Base-by-base conservation (phyloP, 2,113 vertebrate genomes). In the Melanotaenia duboulayi region DNA sequence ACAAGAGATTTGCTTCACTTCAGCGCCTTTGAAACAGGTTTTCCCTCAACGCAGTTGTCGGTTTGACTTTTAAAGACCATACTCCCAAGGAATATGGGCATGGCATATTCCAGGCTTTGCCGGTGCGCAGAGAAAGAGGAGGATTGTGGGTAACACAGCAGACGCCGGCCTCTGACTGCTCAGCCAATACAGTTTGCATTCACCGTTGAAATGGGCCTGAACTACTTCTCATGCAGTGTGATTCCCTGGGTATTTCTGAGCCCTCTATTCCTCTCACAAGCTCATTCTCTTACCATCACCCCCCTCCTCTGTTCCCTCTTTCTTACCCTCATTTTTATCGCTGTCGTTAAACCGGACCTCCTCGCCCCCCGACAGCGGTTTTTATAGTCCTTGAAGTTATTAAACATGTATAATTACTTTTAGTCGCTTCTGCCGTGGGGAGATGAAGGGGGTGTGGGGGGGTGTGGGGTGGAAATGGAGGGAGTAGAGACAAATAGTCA, bases 341-440 rank as follows among this genome's bases (percentile, higher is more conserved):
- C 85, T 76, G 64, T 90, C 87, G 86, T 92, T 92, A 92, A 92
- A 89, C 85, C 66, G 85, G 89, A 93, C 91, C 91, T 90, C 88
- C 81, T 86, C 65, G 82, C 88, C 88, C 88, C 87, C 84, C 88
- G 89, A 90, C 92, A 88, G 81, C 77, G 32, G 57, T 87, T 90
- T 92, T 92, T 93, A 91, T 91, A 84, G 87, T 90, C 85, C 85
- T 90, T 86, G 85, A 91, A 92, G 90, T 92, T 92, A 92, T 92
- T 93, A 92, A 93, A 93, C 90, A 90, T 90, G 91, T 92, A 89
- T 92, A 93, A 93, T 93, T 92, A 92, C 92, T 92, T 91, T 91
- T 84, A 88, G 91, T 90, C 87, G 82, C 79, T 84, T 78, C 89
- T 84, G 82, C 83, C 82, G 63, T 76, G 69, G 89, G 81, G 89